Evolutionary conservation across 2,113 vertebrate species (phyloP), one percentile per base, ranked within the genome.

Genomic region (Dipodomys merriami): DNA sequence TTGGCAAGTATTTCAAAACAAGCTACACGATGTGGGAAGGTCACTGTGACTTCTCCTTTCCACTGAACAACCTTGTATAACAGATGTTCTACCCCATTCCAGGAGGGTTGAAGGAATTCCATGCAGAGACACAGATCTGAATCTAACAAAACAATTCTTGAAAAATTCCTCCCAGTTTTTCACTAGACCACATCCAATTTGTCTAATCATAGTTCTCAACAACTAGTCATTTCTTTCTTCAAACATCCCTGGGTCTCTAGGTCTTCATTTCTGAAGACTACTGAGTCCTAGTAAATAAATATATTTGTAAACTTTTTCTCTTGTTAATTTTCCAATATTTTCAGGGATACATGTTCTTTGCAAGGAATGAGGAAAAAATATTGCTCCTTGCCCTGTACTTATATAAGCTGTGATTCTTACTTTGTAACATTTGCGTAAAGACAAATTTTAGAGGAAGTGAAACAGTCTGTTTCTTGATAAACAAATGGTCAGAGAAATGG

Each of bases 31-130:
- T 1, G 1, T 72, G 10, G 7, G 25, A 65, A 72, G 25, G 30
- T 23, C 23, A 13, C 35, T 53, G 29, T 49, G 20, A n/a, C 12
- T 4, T 25, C 27, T 30, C 7, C 7, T 74, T 29, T n/a, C 3
- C 35, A 19, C 53, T 20, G 6, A 6, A 20, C 29, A 8, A 11
- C 15, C n/a, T 79, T 16, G 60, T 35, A 33, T 49, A 4, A 69
- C 18, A 23, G 0, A 1, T 27, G 7, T 9, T 18, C 7, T 71
- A 39, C 4, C 27, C 7, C 30, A 67, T 1, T 22, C 10, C 62
- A 82, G 29, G 27, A 27, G 4, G 27, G 29, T 19, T 5, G 16
- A 68, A 77, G 5, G 1, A 46, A 6, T 46, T 10, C 27, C 29
- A 39, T 25, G 57, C 1, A 35, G 2, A 77, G 12, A 77, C 22